These are phyloP conservation scores for Patiria pectinifera DNA, from an alignment of 53 echinoderm and acorn worm genomes.

Conservation along the genomic window DNA sequence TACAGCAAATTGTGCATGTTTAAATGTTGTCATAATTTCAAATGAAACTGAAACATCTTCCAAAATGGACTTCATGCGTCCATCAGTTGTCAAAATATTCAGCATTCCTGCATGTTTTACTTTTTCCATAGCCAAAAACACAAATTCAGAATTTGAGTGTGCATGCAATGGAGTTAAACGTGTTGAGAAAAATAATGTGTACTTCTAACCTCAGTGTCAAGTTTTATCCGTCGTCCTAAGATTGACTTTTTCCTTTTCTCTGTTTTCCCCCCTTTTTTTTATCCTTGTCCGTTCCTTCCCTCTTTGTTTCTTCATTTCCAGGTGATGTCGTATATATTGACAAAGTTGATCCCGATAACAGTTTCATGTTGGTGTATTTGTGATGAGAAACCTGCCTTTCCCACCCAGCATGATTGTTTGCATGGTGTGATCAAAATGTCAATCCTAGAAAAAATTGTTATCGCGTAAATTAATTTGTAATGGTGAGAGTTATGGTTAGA, in stretches of 20 bases:
- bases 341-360: constrained; percentile 58
- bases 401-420: constrained; percentile 39
- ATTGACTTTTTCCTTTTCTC: constrained; percentile 46
- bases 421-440: constrained; percentile 36
- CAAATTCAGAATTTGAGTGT: neutral
- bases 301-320: constrained; percentile 34
- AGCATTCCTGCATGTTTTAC: neutral
- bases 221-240: constrained; percentile 12
- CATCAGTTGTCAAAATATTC: neutral
- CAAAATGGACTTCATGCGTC: too few relatives aligned
- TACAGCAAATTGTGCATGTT: neutral
- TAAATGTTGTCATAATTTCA: neutral
- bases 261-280: neutral
- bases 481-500: neutral
- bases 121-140: neutral
- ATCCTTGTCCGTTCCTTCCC: neutral
- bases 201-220: neutral
- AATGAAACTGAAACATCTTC: neutral
- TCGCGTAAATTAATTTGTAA: neutral
- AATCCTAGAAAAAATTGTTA: neutral
- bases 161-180: neutral
- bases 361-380: constrained; percentile 66
- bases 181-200: neutral
- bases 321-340: constrained; percentile 60
- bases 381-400: constrained; percentile 12